Evolutionary conservation across 2,113 vertebrate genomes (phyloP), one percentile per base, ranked within the genome.

Genomic region (Sturnus vulgaris): DNA sequence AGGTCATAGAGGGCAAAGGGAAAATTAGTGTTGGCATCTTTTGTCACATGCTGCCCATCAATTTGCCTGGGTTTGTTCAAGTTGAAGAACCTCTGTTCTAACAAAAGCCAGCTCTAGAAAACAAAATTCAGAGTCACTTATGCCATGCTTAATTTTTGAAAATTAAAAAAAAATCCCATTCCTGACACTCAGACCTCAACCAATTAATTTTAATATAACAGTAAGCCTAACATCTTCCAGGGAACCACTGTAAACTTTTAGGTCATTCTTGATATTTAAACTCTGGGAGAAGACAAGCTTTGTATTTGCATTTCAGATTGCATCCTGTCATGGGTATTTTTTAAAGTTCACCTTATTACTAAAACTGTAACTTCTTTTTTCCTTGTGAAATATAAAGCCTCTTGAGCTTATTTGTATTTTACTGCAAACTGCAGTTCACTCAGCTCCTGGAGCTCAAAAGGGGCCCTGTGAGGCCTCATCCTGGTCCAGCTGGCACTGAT

Each of bases 231-330:
- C 19, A 20, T 39, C 15, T 77, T 81, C 55, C 11, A 61, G 40
- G 31, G 31, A 85, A 35, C 31, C 12, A 37, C 21, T 77, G 37
- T 83, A 71, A 46, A 47, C 17, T 24, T 72, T 57, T 52, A 70
- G 55, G 49, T 44, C 8, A 28, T 57, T 65, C 24, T 46, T 92
- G 79, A 46, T 73, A 70, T 39, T 82, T 73, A 80, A 80, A 50
- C 61, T 77, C 23, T 65, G 20, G 28, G 40, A 72, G 49, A 64
- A 64, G 23, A 69, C 14, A 82, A n/a, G 17, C 5, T 85, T 90
- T 86, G n/a, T 72, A 55, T 84, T 84, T 95, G n/a, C 64, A 59
- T 92, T 96, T 95, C 35, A 63, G 46, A 46, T 86, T 83, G 72
- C 24, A 52, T 83, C 31, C 35, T 59, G 16, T 66, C 55, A 52